Base-by-base conservation (phyloP, 2,113 vertebrate species). In the Dolichotis patagonum region DNA sequence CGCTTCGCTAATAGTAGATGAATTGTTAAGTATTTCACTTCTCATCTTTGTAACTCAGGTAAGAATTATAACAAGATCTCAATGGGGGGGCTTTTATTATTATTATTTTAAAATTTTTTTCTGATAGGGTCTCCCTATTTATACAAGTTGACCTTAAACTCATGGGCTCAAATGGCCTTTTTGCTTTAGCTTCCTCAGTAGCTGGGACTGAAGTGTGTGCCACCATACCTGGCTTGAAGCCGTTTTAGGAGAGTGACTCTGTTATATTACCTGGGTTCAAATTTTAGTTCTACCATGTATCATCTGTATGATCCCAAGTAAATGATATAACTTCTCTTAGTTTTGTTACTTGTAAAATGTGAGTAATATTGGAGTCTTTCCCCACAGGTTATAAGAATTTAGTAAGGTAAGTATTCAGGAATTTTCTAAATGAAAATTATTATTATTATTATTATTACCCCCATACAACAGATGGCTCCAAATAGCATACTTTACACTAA, bases 11-110 rank as follows among this genome's bases (percentile, higher is more conserved):
- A 26, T 90, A 14, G 11, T 65, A 89, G 43, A 65, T 85, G 5
- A 8, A 69, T 14, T 94, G 52, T 38, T 97, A 93, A 89, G 60
- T 88, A 96, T 88, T 91, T 91, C 62, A 93, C 38, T 62, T 94
- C 69, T 87, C 77, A 92, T 86, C 81, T 46, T 90, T 94, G 83
- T 3, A 87, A 91, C 60, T 90, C 84, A 96, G 9, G 54, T 73
- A 94, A 95, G 35, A 94, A 95, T 52, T 88, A n/a, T 41, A 93
- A 43, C 38, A 96, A 87, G 41, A 62, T 83, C 65, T 89, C 13
- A 80, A 67, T 35, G 38, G 56, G 46, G 13, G 85, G 41, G 2
- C 46, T 86, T 94, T 52, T 11, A 52, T 93, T 60, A 35, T 60
- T 28, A 8, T 56, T 84, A 78, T 54, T 54, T 54, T 80, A 16